Conservation (phyloP, 1,140 invertebrate species). For the Zaprionus taronus region DNA sequence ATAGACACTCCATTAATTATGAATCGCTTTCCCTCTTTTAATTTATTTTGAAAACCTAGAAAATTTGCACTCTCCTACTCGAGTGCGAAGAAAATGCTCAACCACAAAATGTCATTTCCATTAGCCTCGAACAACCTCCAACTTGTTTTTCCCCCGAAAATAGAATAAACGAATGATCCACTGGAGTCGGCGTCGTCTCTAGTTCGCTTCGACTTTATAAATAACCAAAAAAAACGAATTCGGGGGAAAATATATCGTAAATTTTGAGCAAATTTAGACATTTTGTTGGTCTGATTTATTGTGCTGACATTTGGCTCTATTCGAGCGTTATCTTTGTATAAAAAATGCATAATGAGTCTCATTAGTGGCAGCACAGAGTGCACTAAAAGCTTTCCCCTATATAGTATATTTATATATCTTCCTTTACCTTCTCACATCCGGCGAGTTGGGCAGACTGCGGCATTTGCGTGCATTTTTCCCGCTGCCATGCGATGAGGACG, state of each 20-base stretch:
- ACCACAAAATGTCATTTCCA: slow-evolving; percentile 78
- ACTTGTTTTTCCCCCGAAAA: slow-evolving; percentile 41
- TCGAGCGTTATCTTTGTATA: slow-evolving; percentile 43
- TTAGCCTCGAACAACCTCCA: slow-evolving; percentile 62
- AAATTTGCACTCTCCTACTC: slow-evolving; percentile 64
- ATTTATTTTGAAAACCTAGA: slow-evolving; percentile 47
- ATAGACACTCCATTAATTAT: slow-evolving; percentile 68
- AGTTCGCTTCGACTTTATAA: slow-evolving; percentile 26
- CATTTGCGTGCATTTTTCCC: slow-evolving; percentile 85
- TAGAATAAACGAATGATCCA: slow-evolving; percentile 6
- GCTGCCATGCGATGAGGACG: slow-evolving; percentile 75
- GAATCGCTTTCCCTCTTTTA: slow-evolving; percentile 52
- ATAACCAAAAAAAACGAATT: slow-evolving; percentile 33
- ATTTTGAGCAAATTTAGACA: slow-evolving; percentile 64
- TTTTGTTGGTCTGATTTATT: slow-evolving; percentile 67
- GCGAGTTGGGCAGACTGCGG: slow-evolving; percentile 88
- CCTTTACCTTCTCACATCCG: slow-evolving; percentile 87
- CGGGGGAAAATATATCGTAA: slow-evolving; percentile 61
- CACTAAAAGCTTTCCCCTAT: slow-evolving; percentile 25
- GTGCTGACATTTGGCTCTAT: slow-evolving; percentile 70
- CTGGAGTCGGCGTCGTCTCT: slow-evolving; percentile 27
- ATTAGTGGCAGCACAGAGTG: slow-evolving; percentile 60
- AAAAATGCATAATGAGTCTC: slow-evolving; percentile 62
- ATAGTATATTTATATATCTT: slow-evolving; percentile 15
- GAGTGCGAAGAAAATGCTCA: slow-evolving; percentile 20